These are phyloP conservation scores for Phocoena phocoena DNA, from an alignment of 2,113 vertebrate genomes.

Conservation along the genomic window DNA sequence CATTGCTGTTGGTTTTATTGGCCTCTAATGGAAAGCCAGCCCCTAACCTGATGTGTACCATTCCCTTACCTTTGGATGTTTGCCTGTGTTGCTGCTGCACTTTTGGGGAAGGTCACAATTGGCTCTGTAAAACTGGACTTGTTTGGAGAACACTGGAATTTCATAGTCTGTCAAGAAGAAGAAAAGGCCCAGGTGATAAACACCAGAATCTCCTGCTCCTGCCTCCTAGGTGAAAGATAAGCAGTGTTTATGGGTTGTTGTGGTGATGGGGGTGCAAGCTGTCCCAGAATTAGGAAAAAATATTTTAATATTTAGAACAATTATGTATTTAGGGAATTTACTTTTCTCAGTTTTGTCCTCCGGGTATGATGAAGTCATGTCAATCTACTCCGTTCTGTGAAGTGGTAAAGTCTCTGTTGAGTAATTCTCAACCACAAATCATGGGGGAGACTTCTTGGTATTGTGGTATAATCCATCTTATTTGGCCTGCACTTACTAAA, in stretches of 20 bases:
- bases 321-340: not conserved
- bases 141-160: not conserved
- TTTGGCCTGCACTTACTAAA: not conserved
- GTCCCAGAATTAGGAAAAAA: not conserved
- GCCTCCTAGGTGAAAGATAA: not conserved
- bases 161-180: not conserved
- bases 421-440: not conserved
- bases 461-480: not conserved
- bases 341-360: not conserved
- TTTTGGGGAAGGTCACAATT: not conserved
- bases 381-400: not conserved
- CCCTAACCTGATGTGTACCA: not conserved
- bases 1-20: not conserved
- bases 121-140: not conserved
- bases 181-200: not conserved
- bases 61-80: not conserved
- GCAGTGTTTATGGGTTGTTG: not conserved
- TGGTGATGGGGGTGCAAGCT: not conserved
- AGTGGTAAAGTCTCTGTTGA: not conserved
- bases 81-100: not conserved
- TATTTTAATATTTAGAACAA: not conserved
- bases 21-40: not conserved
- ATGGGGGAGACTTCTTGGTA: not conserved
- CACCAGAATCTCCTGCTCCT: not conserved
- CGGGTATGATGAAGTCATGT: not conserved